Evolutionary conservation across 1,140 invertebrate genomes (phyloP).

Genomic region (Diachasma alloeum): DNA sequence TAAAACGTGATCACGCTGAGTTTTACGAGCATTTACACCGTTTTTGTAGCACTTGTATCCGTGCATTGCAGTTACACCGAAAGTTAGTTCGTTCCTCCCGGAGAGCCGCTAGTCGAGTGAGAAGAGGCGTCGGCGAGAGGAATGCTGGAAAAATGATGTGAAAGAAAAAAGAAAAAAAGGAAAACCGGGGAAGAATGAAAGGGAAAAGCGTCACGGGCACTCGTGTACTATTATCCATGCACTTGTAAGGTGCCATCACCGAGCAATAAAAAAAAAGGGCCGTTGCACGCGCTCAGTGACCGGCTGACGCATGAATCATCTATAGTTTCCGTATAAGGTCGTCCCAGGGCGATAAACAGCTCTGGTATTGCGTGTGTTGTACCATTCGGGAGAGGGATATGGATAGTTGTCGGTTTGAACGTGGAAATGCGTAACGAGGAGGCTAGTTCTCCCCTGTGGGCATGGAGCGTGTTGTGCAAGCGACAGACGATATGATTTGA

Average conservation of each 20-base stretch:
- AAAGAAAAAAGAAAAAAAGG: neutral
- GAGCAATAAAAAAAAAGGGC: slow-evolving; percentile 40
- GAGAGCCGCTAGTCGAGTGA: neutral
- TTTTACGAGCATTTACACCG: neutral
- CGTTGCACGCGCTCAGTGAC: slow-evolving; percentile 4
- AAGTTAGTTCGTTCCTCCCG: neutral
- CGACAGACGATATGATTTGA: slow-evolving; percentile 35
- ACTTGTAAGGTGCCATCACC: slow-evolving; percentile 51
- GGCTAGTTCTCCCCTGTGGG: slow-evolving; percentile 25
- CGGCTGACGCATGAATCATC: slow-evolving; percentile 26
- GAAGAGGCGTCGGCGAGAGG: neutral
- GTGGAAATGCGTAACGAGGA: slow-evolving; percentile 49
- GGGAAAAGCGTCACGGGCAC: slow-evolving; percentile 20
- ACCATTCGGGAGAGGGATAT: slow-evolving; percentile 23
- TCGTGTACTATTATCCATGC: slow-evolving; percentile 49
- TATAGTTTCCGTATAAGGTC: slow-evolving; percentile 49
- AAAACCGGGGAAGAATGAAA: slow-evolving; percentile 5
- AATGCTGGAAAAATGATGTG: neutral
- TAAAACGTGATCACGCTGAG: neutral
- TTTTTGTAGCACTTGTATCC: neutral
- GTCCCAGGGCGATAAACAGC: slow-evolving; percentile 49
- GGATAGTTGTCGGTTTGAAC: slow-evolving; percentile 51
- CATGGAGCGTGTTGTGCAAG: slow-evolving; percentile 23
- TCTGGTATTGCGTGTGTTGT: slow-evolving; percentile 19
- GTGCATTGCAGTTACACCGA: neutral